phyloP scores from a whole-genome alignment of 1,140 invertebrate species.

The Penaeus chinensis region DNA sequence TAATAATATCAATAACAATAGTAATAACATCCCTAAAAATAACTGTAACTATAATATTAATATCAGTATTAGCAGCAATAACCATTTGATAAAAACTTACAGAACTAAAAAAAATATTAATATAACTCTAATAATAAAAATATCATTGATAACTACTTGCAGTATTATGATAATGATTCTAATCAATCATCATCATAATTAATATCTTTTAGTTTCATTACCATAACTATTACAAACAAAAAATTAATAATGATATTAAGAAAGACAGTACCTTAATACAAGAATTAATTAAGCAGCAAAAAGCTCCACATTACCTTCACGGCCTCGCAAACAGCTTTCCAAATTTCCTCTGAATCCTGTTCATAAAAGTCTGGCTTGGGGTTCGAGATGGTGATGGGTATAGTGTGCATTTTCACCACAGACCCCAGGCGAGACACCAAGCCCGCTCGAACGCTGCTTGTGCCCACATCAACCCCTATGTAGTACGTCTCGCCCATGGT shows the following conservation, averaged over 20 bases:
- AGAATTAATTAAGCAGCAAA: background rate
- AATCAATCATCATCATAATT: no score
- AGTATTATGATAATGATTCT: no score
- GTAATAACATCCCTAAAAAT: background rate
- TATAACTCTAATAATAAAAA: background rate
- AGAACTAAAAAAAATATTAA: background rate
- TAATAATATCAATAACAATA: slow-evolving; percentile 21
- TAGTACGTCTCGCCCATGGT: slow-evolving; percentile 37
- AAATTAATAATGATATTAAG: no score
- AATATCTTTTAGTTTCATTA: no score
- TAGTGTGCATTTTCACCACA: slow-evolving; percentile 75
- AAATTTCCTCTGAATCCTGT: slow-evolving; percentile 93
- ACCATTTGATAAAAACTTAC: background rate
- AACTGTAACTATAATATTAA: slow-evolving; percentile 2
- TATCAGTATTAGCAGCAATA: slow-evolving; percentile 4
- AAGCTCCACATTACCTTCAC: slow-evolving; percentile 75
- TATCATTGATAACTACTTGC: background rate
- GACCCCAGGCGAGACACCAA: slow-evolving; percentile 78
- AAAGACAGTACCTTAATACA: background rate
- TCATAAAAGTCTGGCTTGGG: slow-evolving; percentile 84
- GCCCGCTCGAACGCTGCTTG: slow-evolving; percentile 86
- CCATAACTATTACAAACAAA: background rate
- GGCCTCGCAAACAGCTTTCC: slow-evolving; percentile 78
- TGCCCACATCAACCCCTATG: slow-evolving; percentile 93
- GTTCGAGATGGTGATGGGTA: slow-evolving; percentile 82